Conservation (phyloP, 2,888 invertebrate species). For the Cartodere bifasciata region DNA sequence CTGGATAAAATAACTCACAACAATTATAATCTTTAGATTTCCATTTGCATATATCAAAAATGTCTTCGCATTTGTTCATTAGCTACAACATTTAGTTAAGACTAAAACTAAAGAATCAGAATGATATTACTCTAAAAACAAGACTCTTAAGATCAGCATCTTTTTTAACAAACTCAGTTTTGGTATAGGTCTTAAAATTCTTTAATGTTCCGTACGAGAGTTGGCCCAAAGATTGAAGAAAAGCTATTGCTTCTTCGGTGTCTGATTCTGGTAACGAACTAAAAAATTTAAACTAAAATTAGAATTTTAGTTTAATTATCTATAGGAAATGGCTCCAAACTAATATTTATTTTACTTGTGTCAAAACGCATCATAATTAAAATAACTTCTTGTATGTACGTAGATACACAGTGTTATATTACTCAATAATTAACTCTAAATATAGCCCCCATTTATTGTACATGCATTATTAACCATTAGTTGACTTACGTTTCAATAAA, state of each 20-base stretch:
- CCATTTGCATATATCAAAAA: conserved; percentile 51
- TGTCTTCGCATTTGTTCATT: conserved; percentile 46
- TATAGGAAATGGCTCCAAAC: no score
- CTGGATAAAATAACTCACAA: conserved; percentile 50
- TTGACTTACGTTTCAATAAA: conserved; percentile 18
- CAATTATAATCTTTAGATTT: conserved; percentile 54
- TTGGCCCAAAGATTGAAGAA: neutral
- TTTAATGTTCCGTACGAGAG: neutral
- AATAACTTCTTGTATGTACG: no score
- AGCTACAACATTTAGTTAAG: conserved; percentile 33
- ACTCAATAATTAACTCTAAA: no score
- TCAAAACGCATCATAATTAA: no score
- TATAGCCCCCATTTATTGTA: no score
- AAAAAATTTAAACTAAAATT: no score
- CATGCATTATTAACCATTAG: no score
- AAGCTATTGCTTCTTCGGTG: neutral
- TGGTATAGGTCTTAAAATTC: conserved; percentile 1
- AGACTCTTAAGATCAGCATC: conserved; percentile 19
- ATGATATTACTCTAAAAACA: conserved; percentile 22
- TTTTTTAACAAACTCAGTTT: conserved; percentile 1
- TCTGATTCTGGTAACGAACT: neutral
- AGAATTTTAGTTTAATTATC: no score
- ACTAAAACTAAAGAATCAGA: neutral
- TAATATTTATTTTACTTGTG: no score
- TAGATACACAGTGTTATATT: no score